Conservation (phyloP, 2,888 invertebrate species). For the Thyatira batis region DNA sequence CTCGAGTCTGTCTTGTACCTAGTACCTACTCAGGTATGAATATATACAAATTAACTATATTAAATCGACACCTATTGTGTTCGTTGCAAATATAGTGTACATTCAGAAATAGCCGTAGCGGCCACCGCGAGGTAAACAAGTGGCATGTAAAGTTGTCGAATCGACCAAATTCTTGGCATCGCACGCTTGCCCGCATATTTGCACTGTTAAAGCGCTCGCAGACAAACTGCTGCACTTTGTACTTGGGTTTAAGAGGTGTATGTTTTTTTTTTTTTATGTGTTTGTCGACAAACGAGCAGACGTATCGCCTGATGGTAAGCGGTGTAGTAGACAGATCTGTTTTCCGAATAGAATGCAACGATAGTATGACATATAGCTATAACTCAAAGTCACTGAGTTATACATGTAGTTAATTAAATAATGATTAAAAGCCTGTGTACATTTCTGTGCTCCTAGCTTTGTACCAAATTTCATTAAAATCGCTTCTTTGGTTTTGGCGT, state of each 20-base stretch:
- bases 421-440: too few species aligned
- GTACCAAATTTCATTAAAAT: too few species aligned
- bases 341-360: too few species aligned
- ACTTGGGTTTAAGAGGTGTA: background rate
- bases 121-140: conserved; percentile 66
- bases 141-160: conserved; percentile 61
- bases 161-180: conserved; percentile 74
- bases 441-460: too few species aligned
- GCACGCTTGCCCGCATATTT: conserved; percentile 60
- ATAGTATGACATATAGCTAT: too few species aligned
- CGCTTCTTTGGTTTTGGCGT: too few species aligned
- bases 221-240: conserved; percentile 2
- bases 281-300: too few species aligned
- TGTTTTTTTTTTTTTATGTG: too few species aligned
- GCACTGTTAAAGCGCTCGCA: conserved; percentile 33
- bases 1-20: background rate
- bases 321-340: too few species aligned
- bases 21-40: conserved; percentile 11
- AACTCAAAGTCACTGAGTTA: too few species aligned
- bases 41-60: conserved; percentile 43
- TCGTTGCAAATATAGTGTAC: conserved; percentile 33
- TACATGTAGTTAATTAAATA: too few species aligned
- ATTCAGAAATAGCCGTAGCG: conserved; percentile 59
- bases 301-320: too few species aligned
- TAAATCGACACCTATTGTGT: conserved; percentile 32